Evolutionary conservation across 2,113 vertebrate genomes (phyloP).

Genomic region (Calyptomena viridis): DNA sequence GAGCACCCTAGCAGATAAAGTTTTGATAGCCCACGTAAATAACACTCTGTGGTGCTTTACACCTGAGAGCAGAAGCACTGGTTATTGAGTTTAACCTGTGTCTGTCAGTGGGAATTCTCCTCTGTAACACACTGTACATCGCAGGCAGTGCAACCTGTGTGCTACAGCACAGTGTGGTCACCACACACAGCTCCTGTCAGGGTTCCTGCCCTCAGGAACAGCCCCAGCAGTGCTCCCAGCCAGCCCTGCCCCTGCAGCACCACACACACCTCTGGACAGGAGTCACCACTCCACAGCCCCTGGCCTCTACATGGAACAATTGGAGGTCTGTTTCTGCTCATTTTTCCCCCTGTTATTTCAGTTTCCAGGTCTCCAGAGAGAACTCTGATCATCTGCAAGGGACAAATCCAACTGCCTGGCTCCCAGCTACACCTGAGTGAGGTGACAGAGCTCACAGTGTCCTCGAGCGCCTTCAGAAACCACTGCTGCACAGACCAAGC

Average conservation of each 20-base stretch:
- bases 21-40: not conserved
- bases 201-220: not conserved
- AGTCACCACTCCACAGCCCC: rapidly evolving
- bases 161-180: not conserved
- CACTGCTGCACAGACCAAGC: not conserved
- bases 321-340: rapidly evolving
- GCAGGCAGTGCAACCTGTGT: not conserved
- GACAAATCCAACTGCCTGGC: not conserved
- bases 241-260: rapidly evolving
- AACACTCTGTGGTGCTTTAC: not conserved
- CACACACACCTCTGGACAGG: not conserved
- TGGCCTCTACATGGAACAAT: not conserved
- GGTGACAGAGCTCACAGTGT: not conserved
- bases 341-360: not conserved
- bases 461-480: not conserved
- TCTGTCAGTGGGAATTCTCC: not conserved
- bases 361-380: not conserved
- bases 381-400: not conserved
- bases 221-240: not conserved
- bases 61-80: not conserved
- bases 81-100: not conserved
- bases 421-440: too few species aligned
- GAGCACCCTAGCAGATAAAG: not conserved
- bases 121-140: not conserved
- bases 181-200: rapidly evolving